Conservation (phyloP, 2,113 vertebrate species). For the Paraplagusia blochii region DNA sequence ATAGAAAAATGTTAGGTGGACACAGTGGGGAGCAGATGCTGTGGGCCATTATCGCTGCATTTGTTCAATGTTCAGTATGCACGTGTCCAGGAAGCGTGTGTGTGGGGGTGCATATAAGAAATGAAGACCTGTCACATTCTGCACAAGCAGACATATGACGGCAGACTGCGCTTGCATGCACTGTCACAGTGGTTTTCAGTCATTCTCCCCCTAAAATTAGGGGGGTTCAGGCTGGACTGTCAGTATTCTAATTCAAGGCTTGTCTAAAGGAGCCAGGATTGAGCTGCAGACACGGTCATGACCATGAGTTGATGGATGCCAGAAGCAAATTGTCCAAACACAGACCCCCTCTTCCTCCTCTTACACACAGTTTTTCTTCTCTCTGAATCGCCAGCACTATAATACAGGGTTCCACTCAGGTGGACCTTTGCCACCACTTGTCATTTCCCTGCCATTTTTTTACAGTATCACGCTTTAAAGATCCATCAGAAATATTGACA, state of each 20-base stretch:
- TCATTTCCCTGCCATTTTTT: conserved; percentile 30
- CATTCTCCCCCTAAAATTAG: not conserved
- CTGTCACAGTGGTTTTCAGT: not conserved
- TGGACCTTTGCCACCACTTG: conserved; percentile 28
- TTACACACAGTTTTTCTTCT: conserved; percentile 1
- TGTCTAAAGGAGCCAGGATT: conserved; percentile 17
- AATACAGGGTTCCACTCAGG: conserved; percentile 33
- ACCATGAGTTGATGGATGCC: conserved; percentile 52
- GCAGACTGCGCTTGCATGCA: not conserved
- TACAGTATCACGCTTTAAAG: conserved; percentile 39
- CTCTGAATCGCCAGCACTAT: conserved; percentile 5
- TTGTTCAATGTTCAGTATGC: conserved; percentile 41
- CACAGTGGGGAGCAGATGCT: too few species aligned
- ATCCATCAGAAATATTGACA: conserved; percentile 52
- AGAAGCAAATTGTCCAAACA: conserved; percentile 1
- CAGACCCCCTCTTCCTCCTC: not conserved
- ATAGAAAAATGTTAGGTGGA: too few species aligned
- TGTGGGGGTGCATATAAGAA: not conserved
- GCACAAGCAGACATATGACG: not conserved
- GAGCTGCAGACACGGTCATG: conserved; percentile 21
- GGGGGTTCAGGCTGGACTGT: conserved; percentile 1
- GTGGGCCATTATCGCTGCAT: not conserved
- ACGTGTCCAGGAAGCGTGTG: conserved; percentile 22
- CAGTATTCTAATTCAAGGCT: conserved; percentile 38
- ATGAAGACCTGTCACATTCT: conserved; percentile 13